Evolutionary conservation across 1,140 invertebrate genomes (phyloP), one percentile per base, ranked within the genome.

Genomic region (Gryllus bimaculatus): DNA sequence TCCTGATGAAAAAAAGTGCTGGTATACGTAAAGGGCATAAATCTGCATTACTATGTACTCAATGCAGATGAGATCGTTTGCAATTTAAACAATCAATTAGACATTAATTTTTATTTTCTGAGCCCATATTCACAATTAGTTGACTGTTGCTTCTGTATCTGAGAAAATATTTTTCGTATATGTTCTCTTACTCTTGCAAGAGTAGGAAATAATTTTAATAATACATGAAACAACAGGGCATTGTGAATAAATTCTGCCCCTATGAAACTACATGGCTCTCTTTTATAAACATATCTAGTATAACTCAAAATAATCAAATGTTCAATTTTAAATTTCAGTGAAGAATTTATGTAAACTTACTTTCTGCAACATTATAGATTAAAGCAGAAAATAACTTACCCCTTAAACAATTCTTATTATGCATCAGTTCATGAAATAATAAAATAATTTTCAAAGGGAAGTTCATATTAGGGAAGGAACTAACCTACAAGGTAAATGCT

Each of bases 401-500:
- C 21, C 47, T 26, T 18, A n/a, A 18, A 18, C 21, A 47, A 18
- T n/a, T 47, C 0, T 26, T 21, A 39, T 77, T 26, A 26, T 77
- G 8, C 47, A 5, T 26, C 47, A 26, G 10, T 77, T 48, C 18
- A 15, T 10, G 76, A 10, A 77, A 77, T 26, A 39, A 8, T 8
- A 8, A 26, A 26, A n/a, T 2, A 47, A n/a, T 8, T n/a, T 8
- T 20, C 8, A 8, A 74, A n/a, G 8, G 73, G 4, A 79, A 74
- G 48, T n/a, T 26, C 74, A 78, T 39, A 39, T 39, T 39, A n/a
- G 8, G 48, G n/a, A 21, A 39, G 54, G 73, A 54, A 73, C 76
- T 79, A 79, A 82, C 83, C 82, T 75, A 82, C 82, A 12, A 84
- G 77, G 73, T 82, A 84, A 47, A 84, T 83, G 18, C 74, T 73